phyloP scores from a whole-genome alignment of 2,113 vertebrate genomes.

The Eonycteris spelaea region DNA sequence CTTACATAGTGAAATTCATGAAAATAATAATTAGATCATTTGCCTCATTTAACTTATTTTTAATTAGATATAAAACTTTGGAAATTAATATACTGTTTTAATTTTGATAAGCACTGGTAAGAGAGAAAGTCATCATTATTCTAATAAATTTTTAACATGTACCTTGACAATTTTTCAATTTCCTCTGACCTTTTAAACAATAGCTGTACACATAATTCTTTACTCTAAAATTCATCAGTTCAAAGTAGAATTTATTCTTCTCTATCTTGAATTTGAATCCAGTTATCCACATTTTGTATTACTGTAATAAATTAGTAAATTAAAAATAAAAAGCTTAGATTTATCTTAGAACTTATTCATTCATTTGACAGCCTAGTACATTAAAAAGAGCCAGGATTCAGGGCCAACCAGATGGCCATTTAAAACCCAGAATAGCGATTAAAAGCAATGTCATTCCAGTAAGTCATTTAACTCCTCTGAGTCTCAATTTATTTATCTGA shows the following conservation, averaged over 20 bases:
- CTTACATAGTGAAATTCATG: constrained; percentile 39
- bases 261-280: constrained; percentile 57
- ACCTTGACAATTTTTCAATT: constrained; percentile 68
- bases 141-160: constrained; percentile 65
- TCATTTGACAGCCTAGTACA: not conserved
- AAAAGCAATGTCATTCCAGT: not conserved
- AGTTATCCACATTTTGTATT: constrained; percentile 20
- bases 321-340: constrained; percentile 19
- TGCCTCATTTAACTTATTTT: constrained; percentile 50
- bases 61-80: constrained; percentile 54
- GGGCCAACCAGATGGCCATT: not conserved
- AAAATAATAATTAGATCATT: constrained; percentile 31
- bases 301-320: constrained; percentile 4
- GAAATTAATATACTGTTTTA: constrained; percentile 60
- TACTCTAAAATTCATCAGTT: constrained; percentile 56
- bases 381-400: not conserved
- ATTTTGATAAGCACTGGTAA: constrained; percentile 67
- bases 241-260: constrained; percentile 64
- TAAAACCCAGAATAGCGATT: not conserved
- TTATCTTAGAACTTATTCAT: not conserved
- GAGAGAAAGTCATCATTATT: constrained; percentile 63
- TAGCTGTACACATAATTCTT: constrained; percentile 48
- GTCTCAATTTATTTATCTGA: not conserved
- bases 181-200: constrained; percentile 72
- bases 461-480: not conserved